Evolutionary conservation across 2,797 vertebrate species (phyloP), one percentile per base, ranked within the genome.

Genomic region (Australoheros facetus): DNA sequence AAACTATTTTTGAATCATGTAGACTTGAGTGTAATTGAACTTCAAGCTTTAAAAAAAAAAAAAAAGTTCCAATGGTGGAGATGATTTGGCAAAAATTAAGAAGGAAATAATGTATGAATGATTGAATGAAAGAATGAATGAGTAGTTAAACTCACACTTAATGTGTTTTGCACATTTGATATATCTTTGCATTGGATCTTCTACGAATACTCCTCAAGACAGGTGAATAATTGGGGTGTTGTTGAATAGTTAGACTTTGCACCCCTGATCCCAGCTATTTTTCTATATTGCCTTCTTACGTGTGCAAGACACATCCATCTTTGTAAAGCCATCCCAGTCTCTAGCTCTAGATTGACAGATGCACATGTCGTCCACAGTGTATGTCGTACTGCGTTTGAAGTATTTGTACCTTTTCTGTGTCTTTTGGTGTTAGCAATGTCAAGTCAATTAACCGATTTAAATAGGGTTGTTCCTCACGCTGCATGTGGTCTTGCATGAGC

Each of bases 161-260:
- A 97, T 98, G 98, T 98, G 98, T 99, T 98, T 99, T 99, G 98
- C 98, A 99, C 98, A 99, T 98, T 99, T 98, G 97, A 97, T 98
- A 98, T 97, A 98, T 95, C 96, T 97, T 96, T 97, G 97, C 97
- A 97, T 98, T 97, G 95, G 96, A 97, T 97, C 97, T 98, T 98
- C 96, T 96, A 97, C 95, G 95, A 97, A 97, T 97, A 96, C 96
- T 97, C 95, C 97, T 95, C 93, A 94, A 97, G 96, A 97, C 97
- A 98, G 97, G 97, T 97, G 96, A 97, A 97, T 97, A 97, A 97
- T 80, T 92, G 96, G 96, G 95, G 96, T 95, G 94, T 93, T 93
- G 93, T 94, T 90, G 87, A 92, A 92, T 96, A 96, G 93, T 96
- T 95, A 96, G 95, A 88, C 95, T 97, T 96, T 96, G 95, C 96